These are phyloP conservation scores for Dromaius novaehollandiae DNA, from an alignment of 2,113 vertebrate genomes.

Conservation along the genomic window DNA sequence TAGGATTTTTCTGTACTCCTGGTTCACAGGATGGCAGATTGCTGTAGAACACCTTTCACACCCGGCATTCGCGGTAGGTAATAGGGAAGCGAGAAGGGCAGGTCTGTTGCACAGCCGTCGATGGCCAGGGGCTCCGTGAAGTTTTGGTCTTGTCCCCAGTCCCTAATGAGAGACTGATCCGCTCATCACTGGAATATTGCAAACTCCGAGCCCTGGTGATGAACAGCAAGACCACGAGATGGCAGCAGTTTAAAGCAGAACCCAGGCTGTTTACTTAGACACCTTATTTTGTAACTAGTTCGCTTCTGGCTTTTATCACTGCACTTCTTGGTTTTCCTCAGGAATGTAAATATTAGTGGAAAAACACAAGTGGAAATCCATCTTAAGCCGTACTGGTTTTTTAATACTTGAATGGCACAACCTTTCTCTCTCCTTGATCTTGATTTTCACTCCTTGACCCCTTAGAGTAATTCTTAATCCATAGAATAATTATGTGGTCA, in stretches of 20 bases:
- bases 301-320: background rate
- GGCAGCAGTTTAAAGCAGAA: conserved; percentile 48
- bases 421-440: background rate
- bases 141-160: background rate
- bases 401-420: background rate
- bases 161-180: too few species aligned
- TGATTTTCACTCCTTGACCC: background rate
- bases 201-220: background rate
- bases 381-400: background rate
- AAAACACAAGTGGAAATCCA: background rate
- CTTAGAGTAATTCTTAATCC: background rate
- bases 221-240: conserved; percentile 36
- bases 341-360: conserved; percentile 23
- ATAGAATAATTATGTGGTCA: background rate
- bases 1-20: background rate
- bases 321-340: background rate
- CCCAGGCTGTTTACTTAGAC: background rate
- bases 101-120: background rate
- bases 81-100: background rate
- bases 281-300: background rate
- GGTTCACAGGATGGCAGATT: fast-evolving
- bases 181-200: fast-evolving
- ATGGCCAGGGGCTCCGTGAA: background rate
- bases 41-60: fast-evolving
- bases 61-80: background rate